Conservation (phyloP, 2,113 vertebrate species). For the Opisthocomus hoazin region DNA sequence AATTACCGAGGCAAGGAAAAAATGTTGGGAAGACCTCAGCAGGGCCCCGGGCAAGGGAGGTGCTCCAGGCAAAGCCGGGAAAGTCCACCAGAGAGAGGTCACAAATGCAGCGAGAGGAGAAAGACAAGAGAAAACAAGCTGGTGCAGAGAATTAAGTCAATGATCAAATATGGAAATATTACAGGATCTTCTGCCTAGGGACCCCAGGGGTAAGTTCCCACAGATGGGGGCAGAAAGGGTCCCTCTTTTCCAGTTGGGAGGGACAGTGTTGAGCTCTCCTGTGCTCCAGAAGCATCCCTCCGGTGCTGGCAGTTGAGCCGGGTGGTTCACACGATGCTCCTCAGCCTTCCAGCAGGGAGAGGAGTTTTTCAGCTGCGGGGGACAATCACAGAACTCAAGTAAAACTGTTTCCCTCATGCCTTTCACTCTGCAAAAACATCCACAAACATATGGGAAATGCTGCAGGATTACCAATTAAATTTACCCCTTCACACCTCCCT, state of each 20-base stretch:
- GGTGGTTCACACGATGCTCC: not conserved
- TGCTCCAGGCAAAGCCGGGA: not conserved
- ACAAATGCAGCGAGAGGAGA: not conserved
- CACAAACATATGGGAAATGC: not conserved
- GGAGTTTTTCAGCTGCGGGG: not conserved
- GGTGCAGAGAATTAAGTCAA: not conserved
- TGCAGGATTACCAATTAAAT: not conserved
- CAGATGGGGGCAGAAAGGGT: not conserved
- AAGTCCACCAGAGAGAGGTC: not conserved
- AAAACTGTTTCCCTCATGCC: not conserved
- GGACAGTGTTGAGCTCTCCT: not conserved
- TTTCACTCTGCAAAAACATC: not conserved
- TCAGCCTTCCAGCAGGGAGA: not conserved
- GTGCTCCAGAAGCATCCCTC: not conserved
- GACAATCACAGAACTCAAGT: not conserved
- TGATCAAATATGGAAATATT: rapidly evolving
- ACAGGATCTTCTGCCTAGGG: not conserved
- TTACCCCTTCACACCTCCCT: not conserved
- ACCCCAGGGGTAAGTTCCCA: not conserved
- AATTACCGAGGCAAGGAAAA: not conserved
- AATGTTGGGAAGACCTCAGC: not conserved
- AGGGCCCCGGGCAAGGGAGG: not conserved
- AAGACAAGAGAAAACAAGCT: not conserved
- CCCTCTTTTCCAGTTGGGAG: not conserved
- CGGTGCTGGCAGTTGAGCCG: not conserved